phyloP scores from a whole-genome alignment of 1,140 invertebrate species.

The Drosophila nannoptera region DNA sequence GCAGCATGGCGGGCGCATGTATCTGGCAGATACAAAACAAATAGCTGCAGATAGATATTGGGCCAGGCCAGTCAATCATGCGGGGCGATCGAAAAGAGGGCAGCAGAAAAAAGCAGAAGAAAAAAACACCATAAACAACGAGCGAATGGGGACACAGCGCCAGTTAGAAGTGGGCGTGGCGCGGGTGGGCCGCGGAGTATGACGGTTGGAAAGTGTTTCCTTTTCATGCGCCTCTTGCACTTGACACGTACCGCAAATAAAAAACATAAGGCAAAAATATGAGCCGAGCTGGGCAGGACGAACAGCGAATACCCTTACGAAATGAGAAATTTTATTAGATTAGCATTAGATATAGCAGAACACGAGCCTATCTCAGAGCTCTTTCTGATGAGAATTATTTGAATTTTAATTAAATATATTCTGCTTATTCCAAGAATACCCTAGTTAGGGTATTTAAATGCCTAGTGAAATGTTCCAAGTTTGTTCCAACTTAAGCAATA shows the following conservation, averaged over 20 bases:
- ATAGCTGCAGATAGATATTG: slow-evolving; percentile 36
- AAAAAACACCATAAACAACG: neutral
- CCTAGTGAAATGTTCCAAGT: slow-evolving; percentile 29
- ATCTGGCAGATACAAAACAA: slow-evolving; percentile 61
- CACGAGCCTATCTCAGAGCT: too few species aligned
- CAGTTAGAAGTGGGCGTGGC: slow-evolving; percentile 13
- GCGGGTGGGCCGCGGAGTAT: neutral
- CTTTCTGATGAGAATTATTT: too few species aligned
- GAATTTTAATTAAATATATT: too few species aligned
- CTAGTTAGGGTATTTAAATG: slow-evolving; percentile 15
- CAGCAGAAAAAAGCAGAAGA: too few species aligned
- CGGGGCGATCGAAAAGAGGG: slow-evolving; percentile 22
- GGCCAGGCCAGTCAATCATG: slow-evolving; percentile 49
- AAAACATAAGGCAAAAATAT: slow-evolving; percentile 50
- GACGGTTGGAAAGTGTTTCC: slow-evolving; percentile 9
- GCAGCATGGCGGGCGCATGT: slow-evolving; percentile 50
- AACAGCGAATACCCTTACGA: neutral
- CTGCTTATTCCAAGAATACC: neutral
- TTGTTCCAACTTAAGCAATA: slow-evolving; percentile 17
- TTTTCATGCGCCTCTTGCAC: slow-evolving; percentile 49
- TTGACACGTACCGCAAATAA: slow-evolving; percentile 65
- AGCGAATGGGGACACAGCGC: slow-evolving; percentile 18
- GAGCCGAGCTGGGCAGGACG: neutral
- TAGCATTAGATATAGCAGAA: too few species aligned
- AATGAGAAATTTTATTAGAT: slow-evolving; percentile 20